A percentile compares a stretch with the other conserved stretches of the same genome.
These are phyloP conservation scores for Zosterops pallidus DNA, from an alignment of 2,113 vertebrate species.

Conservation along the genomic window DNA sequence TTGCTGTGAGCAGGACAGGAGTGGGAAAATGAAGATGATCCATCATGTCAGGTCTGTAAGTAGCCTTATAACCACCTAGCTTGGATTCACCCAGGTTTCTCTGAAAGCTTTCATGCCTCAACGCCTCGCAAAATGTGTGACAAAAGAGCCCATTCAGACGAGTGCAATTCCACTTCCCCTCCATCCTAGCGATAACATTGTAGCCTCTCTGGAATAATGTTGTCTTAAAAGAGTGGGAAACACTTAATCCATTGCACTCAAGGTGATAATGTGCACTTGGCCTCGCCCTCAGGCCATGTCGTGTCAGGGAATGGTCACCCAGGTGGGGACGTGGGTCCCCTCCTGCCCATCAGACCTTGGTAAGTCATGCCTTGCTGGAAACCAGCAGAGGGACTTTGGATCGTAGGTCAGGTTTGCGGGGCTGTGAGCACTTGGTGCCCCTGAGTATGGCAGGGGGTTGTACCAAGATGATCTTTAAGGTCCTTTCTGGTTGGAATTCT, in stretches of 20 bases:
- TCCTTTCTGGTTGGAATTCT: neutral
- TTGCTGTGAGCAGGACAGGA: slow-evolving; percentile 19
- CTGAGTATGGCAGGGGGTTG: neutral
- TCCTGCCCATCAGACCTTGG: neutral
- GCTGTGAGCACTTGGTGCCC: neutral
- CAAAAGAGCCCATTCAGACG: neutral
- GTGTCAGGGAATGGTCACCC: rapidly evolving
- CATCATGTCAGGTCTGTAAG: slow-evolving; percentile 6
- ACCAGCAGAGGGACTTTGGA: neutral
- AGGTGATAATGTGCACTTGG: rapidly evolving
- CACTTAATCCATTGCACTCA: neutral
- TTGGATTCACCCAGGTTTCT: neutral
- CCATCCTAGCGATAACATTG: neutral
- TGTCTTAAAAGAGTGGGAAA: neutral
- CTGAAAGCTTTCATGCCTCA: slow-evolving; percentile 46
- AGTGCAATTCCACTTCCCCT: neutral
- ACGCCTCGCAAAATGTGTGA: neutral
- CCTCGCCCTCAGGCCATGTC: rapidly evolving
- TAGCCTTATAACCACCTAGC: slow-evolving; percentile 6
- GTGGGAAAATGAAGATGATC: slow-evolving; percentile 41
- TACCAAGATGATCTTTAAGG: neutral
- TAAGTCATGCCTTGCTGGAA: neutral
- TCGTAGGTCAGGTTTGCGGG: neutral
- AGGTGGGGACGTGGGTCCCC: rapidly evolving
- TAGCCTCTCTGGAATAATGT: neutral